Base-by-base conservation (phyloP, 64 coral and sea anemone genomes). In the Pocillopora verrucosa region DNA sequence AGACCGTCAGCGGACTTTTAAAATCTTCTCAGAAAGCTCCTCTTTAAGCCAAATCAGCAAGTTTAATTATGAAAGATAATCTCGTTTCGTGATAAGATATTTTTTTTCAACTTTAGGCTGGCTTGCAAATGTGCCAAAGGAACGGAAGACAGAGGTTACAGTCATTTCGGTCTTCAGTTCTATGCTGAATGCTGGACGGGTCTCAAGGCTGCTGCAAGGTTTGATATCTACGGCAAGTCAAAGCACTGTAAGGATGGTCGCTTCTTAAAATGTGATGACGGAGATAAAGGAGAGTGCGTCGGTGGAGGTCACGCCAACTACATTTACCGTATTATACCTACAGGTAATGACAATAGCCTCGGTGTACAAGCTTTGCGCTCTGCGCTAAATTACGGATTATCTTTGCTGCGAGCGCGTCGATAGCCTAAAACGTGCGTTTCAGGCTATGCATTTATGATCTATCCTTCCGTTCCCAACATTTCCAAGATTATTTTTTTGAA, bases 91-190 rank as follows among this genome's bases (percentile, higher is more conserved):
- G 13, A 13, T 17, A 0, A 56, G 12, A 24, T 80, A 14, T 24
- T 25, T 22, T 35, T 22, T 9, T 22, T 64, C 12, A 35, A 2
- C 10, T 38, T 56, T 26, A 85, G 82, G 38, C 38, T 85, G 37
- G 64, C 82, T 70, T 70, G 67, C 67, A 20, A 24, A 20, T 85
- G 82, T 57, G 63, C 64, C 19, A 70, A 56, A 19, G 4, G 25
- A 70, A 22, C 82, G 9, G 1, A 22, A 7, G 65, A 9, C 20
- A 56, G 25, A 30, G 82, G 82, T 0, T 36, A 72, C 61, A 72
- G 82, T 16, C 22, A 85, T 36, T 85, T 85, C 56, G 82, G 82
- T 12, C 82, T 85, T 70, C 82, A 85, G 82, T 85, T 72, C 41
- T 85, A 72, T 14, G 82, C 36, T 10, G 82, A 85, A 65, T 85